phyloP scores from a whole-genome alignment of 2,888 invertebrate genomes.

The Ecliptopera silaceata region DNA sequence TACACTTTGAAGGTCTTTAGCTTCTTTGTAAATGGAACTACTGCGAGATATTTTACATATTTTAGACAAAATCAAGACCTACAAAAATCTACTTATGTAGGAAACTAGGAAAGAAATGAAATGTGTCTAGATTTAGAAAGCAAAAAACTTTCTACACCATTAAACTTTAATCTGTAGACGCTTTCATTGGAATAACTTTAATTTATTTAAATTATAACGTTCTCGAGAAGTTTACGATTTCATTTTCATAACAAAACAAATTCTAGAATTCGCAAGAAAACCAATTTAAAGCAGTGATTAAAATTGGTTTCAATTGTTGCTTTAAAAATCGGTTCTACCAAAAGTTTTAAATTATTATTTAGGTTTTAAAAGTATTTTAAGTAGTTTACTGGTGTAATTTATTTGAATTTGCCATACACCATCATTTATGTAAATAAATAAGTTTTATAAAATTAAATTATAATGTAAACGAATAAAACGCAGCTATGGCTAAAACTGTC shows the following conservation, averaged over 20 bases:
- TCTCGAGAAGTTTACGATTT: conserved; percentile 21
- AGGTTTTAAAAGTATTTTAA: too few relatives aligned
- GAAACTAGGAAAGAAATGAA: neutral
- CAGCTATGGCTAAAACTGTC: conserved; percentile 5
- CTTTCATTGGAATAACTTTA: conserved; percentile 12
- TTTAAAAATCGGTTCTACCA: neutral
- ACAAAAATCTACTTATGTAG: neutral
- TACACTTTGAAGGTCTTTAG: conserved; percentile 3
- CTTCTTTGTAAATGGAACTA: neutral
- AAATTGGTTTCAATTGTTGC: conserved; percentile 5
- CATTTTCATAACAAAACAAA: conserved; percentile 34
- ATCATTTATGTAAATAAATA: neutral
- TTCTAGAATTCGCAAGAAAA: conserved; percentile 14
- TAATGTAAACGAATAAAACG: neutral
- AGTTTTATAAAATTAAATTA: too few relatives aligned
- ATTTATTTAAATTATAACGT: conserved; percentile 27
- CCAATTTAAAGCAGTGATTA: conserved; percentile 10
- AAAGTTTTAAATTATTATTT: too few relatives aligned
- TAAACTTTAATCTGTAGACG: conserved; percentile 16
- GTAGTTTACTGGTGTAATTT: too few relatives aligned
- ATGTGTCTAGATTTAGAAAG: conserved; percentile 26
- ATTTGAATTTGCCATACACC: too few relatives aligned
- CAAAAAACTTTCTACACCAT: conserved; percentile 22
- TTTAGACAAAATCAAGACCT: neutral
- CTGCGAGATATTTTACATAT: neutral